Evolutionary conservation across 2,113 vertebrate species (phyloP).

Genomic region (Bothrops jararaca): DNA sequence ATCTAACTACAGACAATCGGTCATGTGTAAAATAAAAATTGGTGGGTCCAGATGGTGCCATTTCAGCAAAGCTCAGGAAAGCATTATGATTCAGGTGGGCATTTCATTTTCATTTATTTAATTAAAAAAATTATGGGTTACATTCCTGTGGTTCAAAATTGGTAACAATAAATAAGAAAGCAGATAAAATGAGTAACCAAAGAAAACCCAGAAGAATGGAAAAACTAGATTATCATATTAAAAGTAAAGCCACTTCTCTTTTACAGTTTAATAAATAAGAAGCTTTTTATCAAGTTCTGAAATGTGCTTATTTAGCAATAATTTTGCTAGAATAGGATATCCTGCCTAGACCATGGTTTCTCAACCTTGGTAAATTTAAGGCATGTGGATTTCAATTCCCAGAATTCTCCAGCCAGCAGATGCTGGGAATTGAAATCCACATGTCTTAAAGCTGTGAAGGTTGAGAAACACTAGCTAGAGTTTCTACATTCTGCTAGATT

Average conservation of each 20-base stretch:
- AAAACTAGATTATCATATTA: not conserved
- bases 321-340: not conserved
- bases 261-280: not conserved
- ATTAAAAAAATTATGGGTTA: not conserved
- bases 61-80: not conserved
- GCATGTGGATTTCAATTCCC: not conserved
- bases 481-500: not conserved
- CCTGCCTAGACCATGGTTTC: not conserved
- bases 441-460: not conserved
- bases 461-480: not conserved
- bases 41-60: not conserved
- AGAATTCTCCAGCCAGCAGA: not conserved
- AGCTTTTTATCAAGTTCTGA: not conserved
- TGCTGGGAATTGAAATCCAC: not conserved
- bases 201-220: not conserved
- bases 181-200: not conserved
- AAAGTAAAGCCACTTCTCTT: not conserved
- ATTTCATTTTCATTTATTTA: not conserved
- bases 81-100: not conserved
- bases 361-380: not conserved
- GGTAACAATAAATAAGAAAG: not conserved
- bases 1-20: not conserved
- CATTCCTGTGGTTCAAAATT: not conserved
- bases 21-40: constrained; percentile 6
- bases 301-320: not conserved